A percentile compares a stretch with the other conserved stretches of the same genome.
phyloP scores from a whole-genome alignment of 1,140 invertebrate species.

The Aporrectodea caliginosa region DNA sequence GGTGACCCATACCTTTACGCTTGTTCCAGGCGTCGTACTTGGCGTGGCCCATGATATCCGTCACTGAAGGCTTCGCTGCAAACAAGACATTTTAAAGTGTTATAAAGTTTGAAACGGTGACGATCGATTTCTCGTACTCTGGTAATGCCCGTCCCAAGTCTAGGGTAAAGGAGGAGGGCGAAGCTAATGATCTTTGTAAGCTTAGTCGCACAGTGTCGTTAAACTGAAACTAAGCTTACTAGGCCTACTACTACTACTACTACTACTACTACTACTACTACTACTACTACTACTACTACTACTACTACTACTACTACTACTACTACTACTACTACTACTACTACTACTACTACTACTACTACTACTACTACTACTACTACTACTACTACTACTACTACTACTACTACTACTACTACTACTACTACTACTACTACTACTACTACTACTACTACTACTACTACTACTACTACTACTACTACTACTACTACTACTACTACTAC shows the following conservation, averaged over 20 bases:
- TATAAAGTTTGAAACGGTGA: background rate
- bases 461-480: constrained; percentile 1
- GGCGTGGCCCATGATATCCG: constrained; percentile 11
- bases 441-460: constrained; percentile 3
- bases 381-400: background rate
- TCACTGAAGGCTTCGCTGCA: constrained; percentile 13
- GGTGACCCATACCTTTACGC: constrained; percentile 7
- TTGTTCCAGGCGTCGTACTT: constrained; percentile 23
- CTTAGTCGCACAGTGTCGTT: no score
- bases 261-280: constrained; percentile 3
- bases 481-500: background rate
- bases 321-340: constrained; percentile 1
- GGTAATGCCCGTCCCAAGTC: no score
- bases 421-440: constrained; percentile 2
- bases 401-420: background rate
- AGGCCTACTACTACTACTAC: constrained; percentile 2
- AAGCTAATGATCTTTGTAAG: no score
- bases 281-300: constrained; percentile 2
- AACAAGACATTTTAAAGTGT: background rate
- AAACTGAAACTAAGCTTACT: no score
- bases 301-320: constrained; percentile 2
- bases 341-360: constrained; percentile 2
- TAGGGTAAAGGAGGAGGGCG: no score
- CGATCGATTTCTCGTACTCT: no score
- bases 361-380: background rate